phyloP scores from a whole-genome alignment of 2,113 vertebrate genomes.

The Tangachromis dhanisi region DNA sequence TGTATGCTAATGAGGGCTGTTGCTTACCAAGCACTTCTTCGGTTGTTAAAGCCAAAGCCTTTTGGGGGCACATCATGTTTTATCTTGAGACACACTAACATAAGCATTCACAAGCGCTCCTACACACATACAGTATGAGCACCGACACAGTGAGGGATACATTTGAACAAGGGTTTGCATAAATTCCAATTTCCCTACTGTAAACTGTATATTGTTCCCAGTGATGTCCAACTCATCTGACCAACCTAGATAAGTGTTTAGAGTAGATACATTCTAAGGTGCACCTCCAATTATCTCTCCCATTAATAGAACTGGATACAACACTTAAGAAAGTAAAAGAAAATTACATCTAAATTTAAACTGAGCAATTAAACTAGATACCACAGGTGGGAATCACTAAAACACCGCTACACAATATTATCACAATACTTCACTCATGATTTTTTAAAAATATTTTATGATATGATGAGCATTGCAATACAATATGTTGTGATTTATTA shows the following conservation, averaged over 20 bases:
- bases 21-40: conserved; percentile 37
- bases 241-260: neutral
- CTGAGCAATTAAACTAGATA: neutral
- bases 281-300: neutral
- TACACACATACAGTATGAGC: neutral
- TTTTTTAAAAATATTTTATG: rapidly evolving
- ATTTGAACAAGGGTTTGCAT: neutral
- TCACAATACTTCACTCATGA: neutral
- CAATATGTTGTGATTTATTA: neutral
- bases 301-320: neutral
- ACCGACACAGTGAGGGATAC: neutral
- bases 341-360: neutral
- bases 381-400: neutral
- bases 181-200: neutral
- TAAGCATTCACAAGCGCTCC: neutral
- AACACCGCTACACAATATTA: neutral
- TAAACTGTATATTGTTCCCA: conserved; percentile 32
- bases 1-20: conserved; percentile 35
- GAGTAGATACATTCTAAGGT: neutral
- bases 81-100: conserved; percentile 9
- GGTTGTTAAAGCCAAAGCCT: conserved; percentile 34
- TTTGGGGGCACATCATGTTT: conserved; percentile 18
- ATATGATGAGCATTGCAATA: neutral
- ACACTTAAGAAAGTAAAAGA: neutral
- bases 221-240: neutral